Evolutionary conservation across 2,888 invertebrate genomes (phyloP).

Genomic region (Vannuccia rotundouncinata): DNA sequence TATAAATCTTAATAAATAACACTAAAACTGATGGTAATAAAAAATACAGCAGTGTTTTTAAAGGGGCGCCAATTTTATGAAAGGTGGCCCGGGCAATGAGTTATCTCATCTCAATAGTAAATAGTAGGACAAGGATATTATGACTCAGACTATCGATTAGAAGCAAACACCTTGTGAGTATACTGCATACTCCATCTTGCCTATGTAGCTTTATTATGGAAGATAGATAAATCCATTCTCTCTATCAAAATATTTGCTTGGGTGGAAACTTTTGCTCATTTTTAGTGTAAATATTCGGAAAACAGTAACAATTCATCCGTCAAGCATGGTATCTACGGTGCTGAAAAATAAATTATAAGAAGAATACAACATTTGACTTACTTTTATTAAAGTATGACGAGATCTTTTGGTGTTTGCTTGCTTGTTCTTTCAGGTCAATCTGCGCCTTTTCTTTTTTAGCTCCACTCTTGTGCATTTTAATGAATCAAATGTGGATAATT

Average conservation of each 20-base stretch:
- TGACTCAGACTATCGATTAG: background rate
- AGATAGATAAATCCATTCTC: background rate
- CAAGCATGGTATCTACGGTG: background rate
- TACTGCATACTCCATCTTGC: background rate
- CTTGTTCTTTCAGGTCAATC: background rate
- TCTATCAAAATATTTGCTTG: background rate
- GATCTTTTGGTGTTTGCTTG: background rate
- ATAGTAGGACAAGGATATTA: background rate
- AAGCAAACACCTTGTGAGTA: background rate
- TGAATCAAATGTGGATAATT: background rate
- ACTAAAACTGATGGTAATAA: background rate
- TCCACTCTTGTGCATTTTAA: background rate
- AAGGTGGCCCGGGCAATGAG: background rate
- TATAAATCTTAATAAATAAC: background rate
- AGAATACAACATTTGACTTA: background rate
- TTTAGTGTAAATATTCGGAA: conserved; percentile 16
- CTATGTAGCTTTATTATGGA: background rate
- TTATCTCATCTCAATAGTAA: background rate
- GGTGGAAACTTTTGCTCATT: background rate
- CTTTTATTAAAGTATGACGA: background rate
- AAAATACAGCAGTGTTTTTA: background rate
- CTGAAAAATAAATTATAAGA: background rate
- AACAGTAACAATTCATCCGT: background rate
- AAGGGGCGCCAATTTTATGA: background rate
- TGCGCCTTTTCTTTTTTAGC: background rate